phyloP scores from a whole-genome alignment of 2,888 invertebrate species.

The Kryphioiulus occultus region DNA sequence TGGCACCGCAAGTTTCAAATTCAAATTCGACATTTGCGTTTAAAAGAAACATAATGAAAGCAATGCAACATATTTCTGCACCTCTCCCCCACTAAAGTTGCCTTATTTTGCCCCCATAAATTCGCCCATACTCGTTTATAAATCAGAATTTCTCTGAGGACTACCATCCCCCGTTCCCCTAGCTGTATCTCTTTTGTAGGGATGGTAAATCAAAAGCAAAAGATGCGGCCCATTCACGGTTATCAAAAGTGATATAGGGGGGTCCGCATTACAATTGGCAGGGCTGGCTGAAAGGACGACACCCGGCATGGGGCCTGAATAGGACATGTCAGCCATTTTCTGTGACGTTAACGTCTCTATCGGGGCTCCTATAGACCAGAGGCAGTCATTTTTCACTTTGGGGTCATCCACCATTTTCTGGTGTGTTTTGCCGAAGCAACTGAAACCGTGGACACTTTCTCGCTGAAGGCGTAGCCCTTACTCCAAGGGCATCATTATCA shows the following conservation, averaged over 20 bases:
- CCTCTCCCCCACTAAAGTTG: no score
- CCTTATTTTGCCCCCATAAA: neutral
- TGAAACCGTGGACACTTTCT: slow-evolving; percentile 25
- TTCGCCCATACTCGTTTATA: neutral
- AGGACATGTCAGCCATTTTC: slow-evolving; percentile 45
- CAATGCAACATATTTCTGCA: no score
- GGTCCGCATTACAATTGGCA: slow-evolving; percentile 24
- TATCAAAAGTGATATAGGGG: slow-evolving; percentile 46
- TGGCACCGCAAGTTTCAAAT: no score
- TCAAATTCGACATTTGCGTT: no score
- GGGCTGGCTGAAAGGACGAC: slow-evolving; percentile 46
- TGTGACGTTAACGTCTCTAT: slow-evolving; percentile 48
- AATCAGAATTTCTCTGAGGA: neutral
- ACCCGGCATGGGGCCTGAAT: slow-evolving; percentile 46
- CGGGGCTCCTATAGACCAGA: neutral
- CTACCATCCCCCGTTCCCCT: neutral
- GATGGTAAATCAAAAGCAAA: slow-evolving; percentile 33
- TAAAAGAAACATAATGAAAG: no score
- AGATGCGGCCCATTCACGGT: slow-evolving; percentile 42
- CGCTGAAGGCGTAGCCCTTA: neutral
- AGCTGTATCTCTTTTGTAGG: neutral
- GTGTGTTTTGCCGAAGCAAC: slow-evolving; percentile 18
- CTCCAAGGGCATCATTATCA: slow-evolving; percentile 39
- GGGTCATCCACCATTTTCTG: slow-evolving; percentile 40
- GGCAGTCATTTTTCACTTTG: slow-evolving; percentile 31